Evolutionary conservation across 2,888 invertebrate species (phyloP), one percentile per base, ranked within the genome.

Genomic region (Tinea trinotella): DNA sequence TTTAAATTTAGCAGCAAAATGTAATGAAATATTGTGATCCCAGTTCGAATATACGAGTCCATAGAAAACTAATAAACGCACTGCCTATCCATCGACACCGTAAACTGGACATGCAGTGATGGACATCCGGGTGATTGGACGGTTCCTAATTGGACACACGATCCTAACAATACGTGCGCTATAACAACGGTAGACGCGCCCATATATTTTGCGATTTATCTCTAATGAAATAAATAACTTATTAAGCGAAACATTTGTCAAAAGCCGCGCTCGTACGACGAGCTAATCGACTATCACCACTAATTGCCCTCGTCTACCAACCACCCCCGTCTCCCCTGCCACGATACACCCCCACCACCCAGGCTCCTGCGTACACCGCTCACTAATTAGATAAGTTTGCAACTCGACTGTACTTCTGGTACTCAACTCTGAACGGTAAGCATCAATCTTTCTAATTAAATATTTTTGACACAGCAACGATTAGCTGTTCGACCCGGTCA

Each of bases 371-470:
- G 59, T 62, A 56, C 56, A 52, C 56, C 55, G 49, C 76, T 67
- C 76, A 83, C 84, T 85, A 85, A 85, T 85, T 85, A 85, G 83
- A 83, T 85, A 85, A 85, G 82, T 85, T 85, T 80, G 78, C 82
- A 83, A 82, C 83, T 83, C 74, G 67, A 78, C 83, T 83, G 79
- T 85, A 82, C 82, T 83, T 80, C 82, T 81, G 77, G 76, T 74
- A 71, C 76, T 77, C 73, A 70, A 76, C 74, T 73, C 71, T 35
- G 67, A 67, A 71, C 80, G 74, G 79, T 80, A 78, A 82, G 80
- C 85, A 83, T 85, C 82, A 85, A 85, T 85, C 84, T 85, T 84
- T 85, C 80, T 84, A 84, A 84, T 85, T 83, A 85, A 84, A 84
- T 77, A 83, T 82, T 83, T 84, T 84, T 83, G 83, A 83, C 83